These are phyloP conservation scores for Drosophila truncata DNA, from an alignment of 1,140 invertebrate species.

Conservation along the genomic window DNA sequence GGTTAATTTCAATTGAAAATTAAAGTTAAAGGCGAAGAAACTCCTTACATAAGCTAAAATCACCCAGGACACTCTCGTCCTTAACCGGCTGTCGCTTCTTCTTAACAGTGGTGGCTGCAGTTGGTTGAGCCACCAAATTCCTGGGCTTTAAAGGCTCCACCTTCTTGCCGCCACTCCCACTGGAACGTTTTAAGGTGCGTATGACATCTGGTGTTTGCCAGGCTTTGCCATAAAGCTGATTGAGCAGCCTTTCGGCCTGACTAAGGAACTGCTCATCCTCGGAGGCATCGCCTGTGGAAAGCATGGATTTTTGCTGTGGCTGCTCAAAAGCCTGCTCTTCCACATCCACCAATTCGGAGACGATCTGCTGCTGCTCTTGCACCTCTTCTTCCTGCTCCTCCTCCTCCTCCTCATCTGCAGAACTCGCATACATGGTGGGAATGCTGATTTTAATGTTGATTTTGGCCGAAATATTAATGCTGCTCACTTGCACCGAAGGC, in stretches of 20 bases:
- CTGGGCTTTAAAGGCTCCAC: constrained; percentile 14
- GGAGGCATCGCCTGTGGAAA: constrained; percentile 29
- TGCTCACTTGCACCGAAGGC: constrained; percentile 59
- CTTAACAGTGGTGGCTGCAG: constrained; percentile 10
- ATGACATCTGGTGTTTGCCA: constrained; percentile 86
- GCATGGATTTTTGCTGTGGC: constrained; percentile 7
- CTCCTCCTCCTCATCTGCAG: constrained; percentile 37
- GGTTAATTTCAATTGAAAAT: neutral
- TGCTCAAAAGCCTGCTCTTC: too few relatives aligned
- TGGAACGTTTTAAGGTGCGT: constrained; percentile 63
- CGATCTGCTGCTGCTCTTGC: neutral
- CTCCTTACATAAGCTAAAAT: constrained; percentile 74
- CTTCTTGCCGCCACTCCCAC: constrained; percentile 48
- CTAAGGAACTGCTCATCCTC: constrained; percentile 66
- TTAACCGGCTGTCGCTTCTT: constrained; percentile 1
- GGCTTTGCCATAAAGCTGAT: constrained; percentile 86
- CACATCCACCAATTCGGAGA: constrained; percentile 13
- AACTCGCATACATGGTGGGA: constrained; percentile 53
- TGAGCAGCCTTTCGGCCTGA: constrained; percentile 85
- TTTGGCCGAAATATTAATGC: constrained; percentile 81
- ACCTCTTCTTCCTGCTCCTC: constrained; percentile 1
- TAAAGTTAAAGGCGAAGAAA: too few relatives aligned
- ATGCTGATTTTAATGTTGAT: constrained; percentile 82
- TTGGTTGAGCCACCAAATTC: constrained; percentile 12
- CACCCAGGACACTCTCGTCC: constrained; percentile 66